phyloP scores from a whole-genome alignment of 1,140 invertebrate species.

The Caenorhabditis latens region DNA sequence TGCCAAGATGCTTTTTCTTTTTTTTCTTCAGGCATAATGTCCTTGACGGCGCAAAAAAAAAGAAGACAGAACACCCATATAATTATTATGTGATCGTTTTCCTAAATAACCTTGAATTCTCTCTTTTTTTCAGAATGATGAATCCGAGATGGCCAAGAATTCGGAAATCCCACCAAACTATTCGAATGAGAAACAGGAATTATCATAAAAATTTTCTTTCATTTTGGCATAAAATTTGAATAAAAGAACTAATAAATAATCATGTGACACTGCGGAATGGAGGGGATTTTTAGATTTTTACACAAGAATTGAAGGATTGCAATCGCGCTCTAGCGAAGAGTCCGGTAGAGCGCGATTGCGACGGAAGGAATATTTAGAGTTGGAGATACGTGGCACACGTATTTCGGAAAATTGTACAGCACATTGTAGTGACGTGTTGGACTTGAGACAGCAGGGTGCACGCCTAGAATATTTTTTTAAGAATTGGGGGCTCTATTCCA shows the following conservation, averaged over 20 bases:
- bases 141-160: constrained; percentile 31
- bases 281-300: not conserved
- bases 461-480: constrained; percentile 38
- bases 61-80: constrained; percentile 8
- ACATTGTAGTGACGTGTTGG: constrained; percentile 57
- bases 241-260: constrained; percentile 29
- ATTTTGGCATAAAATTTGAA: too few species aligned
- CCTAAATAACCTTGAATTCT: constrained; percentile 35
- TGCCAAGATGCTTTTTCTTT: constrained; percentile 1
- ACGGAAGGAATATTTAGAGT: not conserved
- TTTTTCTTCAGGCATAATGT: constrained; percentile 10
- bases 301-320: not conserved
- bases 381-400: constrained; percentile 53
- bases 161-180: not conserved
- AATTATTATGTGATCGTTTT: constrained; percentile 43
- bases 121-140: constrained; percentile 12
- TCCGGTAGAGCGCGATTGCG: too few species aligned
- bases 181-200: constrained; percentile 8
- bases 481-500: too few species aligned
- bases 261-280: constrained; percentile 31
- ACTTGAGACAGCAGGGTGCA: constrained; percentile 57
- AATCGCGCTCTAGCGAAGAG: too few species aligned
- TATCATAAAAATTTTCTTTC: not conserved
- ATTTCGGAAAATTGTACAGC: constrained; percentile 59
- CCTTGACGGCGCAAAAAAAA: constrained; percentile 10